Percentiles rank a stretch among this genome's conserved stretches.
Conservation (phyloP, 1,140 invertebrate genomes). For the Drosophila sucinea region DNA sequence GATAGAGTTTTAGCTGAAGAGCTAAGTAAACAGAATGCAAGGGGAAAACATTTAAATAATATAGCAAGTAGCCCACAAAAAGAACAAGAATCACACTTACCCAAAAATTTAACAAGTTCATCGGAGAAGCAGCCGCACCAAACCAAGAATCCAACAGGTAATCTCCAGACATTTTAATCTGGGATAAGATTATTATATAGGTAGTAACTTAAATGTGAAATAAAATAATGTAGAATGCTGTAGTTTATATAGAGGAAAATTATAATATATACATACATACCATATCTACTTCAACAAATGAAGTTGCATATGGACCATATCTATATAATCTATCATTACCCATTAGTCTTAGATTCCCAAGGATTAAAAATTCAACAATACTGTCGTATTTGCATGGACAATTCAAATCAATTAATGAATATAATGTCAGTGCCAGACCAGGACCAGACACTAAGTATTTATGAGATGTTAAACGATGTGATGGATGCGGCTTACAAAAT, state of each 20-base stretch:
- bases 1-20: constrained; percentile 4
- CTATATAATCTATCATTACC: not conserved
- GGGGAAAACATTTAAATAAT: not conserved
- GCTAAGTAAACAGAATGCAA: constrained; percentile 6
- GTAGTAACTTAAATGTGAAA: no score
- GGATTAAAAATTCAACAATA: not conserved
- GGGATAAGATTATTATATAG: not conserved
- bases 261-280: no score
- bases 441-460: not conserved
- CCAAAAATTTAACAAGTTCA: not conserved
- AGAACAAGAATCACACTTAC: not conserved
- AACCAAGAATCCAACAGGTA: not conserved
- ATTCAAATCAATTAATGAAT: not conserved
- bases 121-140: not conserved
- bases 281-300: no score
- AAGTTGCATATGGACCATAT: no score
- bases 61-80: not conserved
- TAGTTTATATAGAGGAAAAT: no score
- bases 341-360: not conserved
- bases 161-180: not conserved
- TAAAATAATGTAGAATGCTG: no score
- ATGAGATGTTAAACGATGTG: constrained; percentile 4
- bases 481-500: not conserved
- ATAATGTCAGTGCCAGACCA: not conserved
- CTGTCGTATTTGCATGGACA: constrained; percentile 10